These are phyloP conservation scores for Andrena bicolor DNA, from an alignment of 2,888 invertebrate species.

Conservation along the genomic window DNA sequence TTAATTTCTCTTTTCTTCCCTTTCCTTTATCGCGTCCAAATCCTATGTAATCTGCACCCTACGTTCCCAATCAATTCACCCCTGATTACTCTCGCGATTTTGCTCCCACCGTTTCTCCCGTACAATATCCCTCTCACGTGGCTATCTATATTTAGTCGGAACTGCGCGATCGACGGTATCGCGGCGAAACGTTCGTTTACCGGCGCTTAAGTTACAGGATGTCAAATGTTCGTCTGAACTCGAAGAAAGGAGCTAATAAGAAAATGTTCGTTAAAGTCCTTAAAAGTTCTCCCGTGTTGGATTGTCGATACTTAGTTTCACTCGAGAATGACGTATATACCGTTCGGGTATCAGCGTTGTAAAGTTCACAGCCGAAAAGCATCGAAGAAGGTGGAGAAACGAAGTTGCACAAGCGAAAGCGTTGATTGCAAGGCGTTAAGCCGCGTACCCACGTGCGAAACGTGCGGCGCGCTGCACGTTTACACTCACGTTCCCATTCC, in stretches of 20 bases:
- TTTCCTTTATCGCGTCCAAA: constrained; percentile 21
- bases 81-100: not conserved
- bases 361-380: constrained; percentile 68
- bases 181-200: constrained; percentile 23
- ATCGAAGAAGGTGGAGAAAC: constrained; percentile 48
- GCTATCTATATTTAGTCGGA: constrained; percentile 9
- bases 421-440: constrained; percentile 2
- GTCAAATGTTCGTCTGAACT: constrained; percentile 28
- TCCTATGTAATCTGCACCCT: constrained; percentile 14
- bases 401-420: not conserved
- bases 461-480: not conserved
- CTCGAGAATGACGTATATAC: constrained; percentile 54
- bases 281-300: constrained; percentile 45
- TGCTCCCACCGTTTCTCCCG: not conserved
- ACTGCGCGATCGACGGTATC: constrained; percentile 38
- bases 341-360: constrained; percentile 50
- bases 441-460: not conserved
- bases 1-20: constrained; percentile 40
- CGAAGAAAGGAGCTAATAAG: constrained; percentile 35
- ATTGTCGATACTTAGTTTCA: constrained; percentile 50
- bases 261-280: constrained; percentile 41
- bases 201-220: constrained; percentile 38
- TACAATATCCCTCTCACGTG: not conserved
- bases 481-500: not conserved
- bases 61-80: not conserved